Base-by-base conservation (phyloP, 2,797 vertebrate genomes). In the Protosalanx chinensis region DNA sequence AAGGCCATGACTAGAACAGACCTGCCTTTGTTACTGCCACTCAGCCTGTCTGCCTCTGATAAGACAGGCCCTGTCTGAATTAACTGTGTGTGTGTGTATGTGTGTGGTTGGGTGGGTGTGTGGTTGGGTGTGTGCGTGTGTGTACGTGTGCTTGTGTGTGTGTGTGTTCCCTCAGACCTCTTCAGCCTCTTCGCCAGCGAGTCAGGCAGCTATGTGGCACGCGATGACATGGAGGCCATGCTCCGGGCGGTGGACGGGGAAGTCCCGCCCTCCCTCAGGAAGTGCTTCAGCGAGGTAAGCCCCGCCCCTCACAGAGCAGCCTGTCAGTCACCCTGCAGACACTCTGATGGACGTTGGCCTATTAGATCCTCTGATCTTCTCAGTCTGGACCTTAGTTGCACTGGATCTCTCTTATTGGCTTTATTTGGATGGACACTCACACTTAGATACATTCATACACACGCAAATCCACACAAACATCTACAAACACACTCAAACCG, bases 141-240 rank as follows among this genome's bases (percentile, higher is more conserved):
- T 68, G 29, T 20, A n/a, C n/a, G 33, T 35, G 33, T 35, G 33
- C 6, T 4, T 35, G 33, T 35, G 33, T 2, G 33, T 35, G 33
- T 35, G 3, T 49, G 2, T 68, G 18, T 76, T 7, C 67, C 29
- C 16, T 41, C 90, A 99, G 97, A 99, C 83, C 98, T 99, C 88
- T 99, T 98, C 91, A 98, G 97, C 88, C 94, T 99, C 76, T 99
- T 98, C 81, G 95, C 96, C 82, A 97, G 93, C 58, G 98, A 99
- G 87, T 95, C 95, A 7, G 94, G 97, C 18, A 96, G 94, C 86
- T 96, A 95, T 84, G 95, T 96, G 78, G 89, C 94, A 77, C 96
- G 94, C 67, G 98, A 99, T 76, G 97, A 98, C 79, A 97, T 99
- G 89, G 98, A 99, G 89, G 95, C 91, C 60, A 95, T 97, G 89